These are phyloP conservation scores for Ailurus styani DNA, from an alignment of 2,113 vertebrate species.

Conservation along the genomic window DNA sequence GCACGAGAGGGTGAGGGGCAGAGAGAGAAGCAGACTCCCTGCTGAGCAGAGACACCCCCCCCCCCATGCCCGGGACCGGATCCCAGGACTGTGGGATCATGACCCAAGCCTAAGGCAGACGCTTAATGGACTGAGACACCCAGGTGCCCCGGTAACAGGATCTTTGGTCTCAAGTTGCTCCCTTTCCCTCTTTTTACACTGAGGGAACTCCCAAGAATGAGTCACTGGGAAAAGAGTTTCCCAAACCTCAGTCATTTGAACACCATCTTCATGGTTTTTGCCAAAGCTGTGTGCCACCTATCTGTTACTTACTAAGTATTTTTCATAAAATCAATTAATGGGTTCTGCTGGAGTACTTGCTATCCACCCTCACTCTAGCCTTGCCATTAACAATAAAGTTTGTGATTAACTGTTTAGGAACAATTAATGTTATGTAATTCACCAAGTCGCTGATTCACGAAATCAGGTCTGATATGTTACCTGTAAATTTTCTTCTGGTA, in stretches of 20 bases:
- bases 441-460: conserved; percentile 1
- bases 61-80: neutral
- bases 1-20: neutral
- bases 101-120: neutral
- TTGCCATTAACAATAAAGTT: neutral
- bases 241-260: neutral
- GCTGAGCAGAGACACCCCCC: neutral
- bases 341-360: neutral
- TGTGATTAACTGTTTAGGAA: neutral
- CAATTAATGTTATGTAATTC: neutral
- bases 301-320: conserved; percentile 22
- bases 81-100: neutral
- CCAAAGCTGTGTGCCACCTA: neutral
- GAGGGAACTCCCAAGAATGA: neutral
- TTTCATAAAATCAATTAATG: conserved; percentile 24
- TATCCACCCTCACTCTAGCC: neutral
- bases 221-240: neutral
- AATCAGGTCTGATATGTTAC: neutral
- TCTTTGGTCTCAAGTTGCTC: neutral
- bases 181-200: neutral
- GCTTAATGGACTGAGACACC: neutral
- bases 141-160: neutral
- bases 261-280: neutral
- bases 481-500: neutral
- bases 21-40: neutral